Evolutionary conservation across 2,888 invertebrate species (phyloP).

Genomic region (Metopia argyrocephala): DNA sequence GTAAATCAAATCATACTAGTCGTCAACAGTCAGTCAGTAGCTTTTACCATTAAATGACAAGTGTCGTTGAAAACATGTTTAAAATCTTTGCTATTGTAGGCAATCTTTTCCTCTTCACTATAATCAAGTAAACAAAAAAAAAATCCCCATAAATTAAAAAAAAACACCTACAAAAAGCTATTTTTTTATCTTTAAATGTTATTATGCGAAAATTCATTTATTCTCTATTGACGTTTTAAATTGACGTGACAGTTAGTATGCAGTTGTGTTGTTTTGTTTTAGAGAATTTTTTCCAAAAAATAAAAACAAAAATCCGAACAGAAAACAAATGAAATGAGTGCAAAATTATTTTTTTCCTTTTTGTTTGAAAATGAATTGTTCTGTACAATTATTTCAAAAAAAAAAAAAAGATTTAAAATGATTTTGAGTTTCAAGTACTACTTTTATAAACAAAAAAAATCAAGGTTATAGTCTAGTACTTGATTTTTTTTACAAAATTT

Average conservation of each 20-base stretch:
- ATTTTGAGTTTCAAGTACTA: neutral
- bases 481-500: conserved; percentile 20
- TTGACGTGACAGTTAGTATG: conserved; percentile 19
- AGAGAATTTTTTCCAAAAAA: neutral
- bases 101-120: too few relatives aligned
- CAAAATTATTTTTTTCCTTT: conserved; percentile 31
- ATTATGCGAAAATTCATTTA: conserved; percentile 16
- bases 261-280: conserved; percentile 5
- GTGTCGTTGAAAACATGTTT: conserved; percentile 22
- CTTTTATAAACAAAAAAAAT: neutral
- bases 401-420: neutral
- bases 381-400: conserved; percentile 29
- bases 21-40: neutral
- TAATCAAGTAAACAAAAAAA: neutral
- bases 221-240: conserved; percentile 48
- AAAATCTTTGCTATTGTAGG: neutral
- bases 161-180: conserved; percentile 36
- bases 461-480: conserved; percentile 50
- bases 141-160: conserved; percentile 24
- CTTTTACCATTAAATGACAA: conserved; percentile 12
- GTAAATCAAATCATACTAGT: too few relatives aligned
- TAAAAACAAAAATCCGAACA: neutral
- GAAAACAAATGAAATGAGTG: conserved; percentile 37
- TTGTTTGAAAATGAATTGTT: conserved; percentile 11
- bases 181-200: neutral